Percentiles rank a stretch among this genome's conserved stretches.
Evolutionary conservation across 2,797 vertebrate species (phyloP).

Genomic region (Sebastes minor): DNA sequence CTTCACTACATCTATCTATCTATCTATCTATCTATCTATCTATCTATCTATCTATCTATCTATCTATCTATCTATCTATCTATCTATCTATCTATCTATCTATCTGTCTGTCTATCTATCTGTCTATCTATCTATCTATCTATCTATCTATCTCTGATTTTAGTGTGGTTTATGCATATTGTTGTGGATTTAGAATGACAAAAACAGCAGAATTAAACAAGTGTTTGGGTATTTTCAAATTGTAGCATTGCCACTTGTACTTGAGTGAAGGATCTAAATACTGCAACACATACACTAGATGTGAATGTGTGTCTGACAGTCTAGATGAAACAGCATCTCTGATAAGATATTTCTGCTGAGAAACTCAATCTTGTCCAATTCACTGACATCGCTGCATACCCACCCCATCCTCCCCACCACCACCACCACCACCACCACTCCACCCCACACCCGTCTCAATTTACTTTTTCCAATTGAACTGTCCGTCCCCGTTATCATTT

Average conservation of each 20-base stretch:
- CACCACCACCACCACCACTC: not conserved
- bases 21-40: too few species aligned
- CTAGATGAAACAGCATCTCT: slow-evolving; percentile 41
- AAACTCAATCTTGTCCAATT: slow-evolving; percentile 29
- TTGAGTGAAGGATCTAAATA: not conserved
- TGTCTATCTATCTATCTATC: too few species aligned
- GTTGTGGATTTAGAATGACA: not conserved
- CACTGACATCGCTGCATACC: slow-evolving; percentile 13
- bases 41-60: too few species aligned
- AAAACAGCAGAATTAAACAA: not conserved
- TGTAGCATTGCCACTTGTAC: not conserved
- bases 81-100: too few species aligned
- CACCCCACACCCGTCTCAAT: slow-evolving; percentile 9
- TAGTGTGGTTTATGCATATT: too few species aligned
- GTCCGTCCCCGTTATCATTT: slow-evolving; percentile 32
- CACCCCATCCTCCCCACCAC: not conserved
- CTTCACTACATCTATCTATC: too few species aligned
- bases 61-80: too few species aligned
- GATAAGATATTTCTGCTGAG: slow-evolving; percentile 25
- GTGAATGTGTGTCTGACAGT: not conserved
- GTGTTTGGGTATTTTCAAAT: not conserved
- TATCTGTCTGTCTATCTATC: too few species aligned
- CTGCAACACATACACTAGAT: not conserved
- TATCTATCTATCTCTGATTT: too few species aligned
- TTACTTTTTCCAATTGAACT: slow-evolving; percentile 32